These are phyloP conservation scores for Laothoe populi DNA, from an alignment of 2,888 invertebrate species.

Conservation along the genomic window DNA sequence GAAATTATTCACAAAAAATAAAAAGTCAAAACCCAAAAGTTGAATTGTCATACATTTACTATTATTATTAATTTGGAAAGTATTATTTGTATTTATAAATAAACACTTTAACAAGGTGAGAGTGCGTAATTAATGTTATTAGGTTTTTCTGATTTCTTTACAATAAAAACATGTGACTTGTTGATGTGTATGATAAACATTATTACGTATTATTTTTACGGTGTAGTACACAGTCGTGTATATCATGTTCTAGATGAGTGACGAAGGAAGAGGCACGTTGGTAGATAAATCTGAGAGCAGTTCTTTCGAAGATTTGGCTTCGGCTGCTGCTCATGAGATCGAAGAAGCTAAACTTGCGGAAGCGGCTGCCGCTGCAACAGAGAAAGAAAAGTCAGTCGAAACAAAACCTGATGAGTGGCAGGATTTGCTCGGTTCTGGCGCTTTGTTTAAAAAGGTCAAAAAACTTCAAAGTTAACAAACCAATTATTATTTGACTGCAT, in stretches of 20 bases:
- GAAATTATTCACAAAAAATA: slow-evolving; percentile 29
- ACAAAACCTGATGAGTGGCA: slow-evolving; percentile 85
- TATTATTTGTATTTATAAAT: slow-evolving; percentile 38
- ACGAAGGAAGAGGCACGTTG: slow-evolving; percentile 67
- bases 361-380: slow-evolving; percentile 60
- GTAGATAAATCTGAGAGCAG: slow-evolving; percentile 87
- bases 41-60: slow-evolving; percentile 65
- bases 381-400: slow-evolving; percentile 59
- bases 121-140: slow-evolving; percentile 22
- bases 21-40: slow-evolving; percentile 61
- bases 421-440: slow-evolving; percentile 92
- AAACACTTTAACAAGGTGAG: slow-evolving; percentile 46
- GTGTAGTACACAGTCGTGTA: slow-evolving; percentile 53
- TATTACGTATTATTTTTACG: slow-evolving; percentile 57
- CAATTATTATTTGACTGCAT: neutral
- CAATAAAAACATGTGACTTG: slow-evolving; percentile 32
- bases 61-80: slow-evolving; percentile 41
- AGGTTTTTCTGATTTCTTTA: slow-evolving; percentile 16
- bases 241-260: slow-evolving; percentile 71
- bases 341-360: slow-evolving; percentile 77
- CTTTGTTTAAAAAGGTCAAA: slow-evolving; percentile 86
- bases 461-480: neutral
- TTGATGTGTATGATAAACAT: slow-evolving; percentile 47
- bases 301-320: slow-evolving; percentile 87
- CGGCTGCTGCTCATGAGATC: slow-evolving; percentile 84